phyloP scores from a whole-genome alignment of 30 jellyfish, hydroid and myxozoan species.

The Nemopilema nomurai region DNA sequence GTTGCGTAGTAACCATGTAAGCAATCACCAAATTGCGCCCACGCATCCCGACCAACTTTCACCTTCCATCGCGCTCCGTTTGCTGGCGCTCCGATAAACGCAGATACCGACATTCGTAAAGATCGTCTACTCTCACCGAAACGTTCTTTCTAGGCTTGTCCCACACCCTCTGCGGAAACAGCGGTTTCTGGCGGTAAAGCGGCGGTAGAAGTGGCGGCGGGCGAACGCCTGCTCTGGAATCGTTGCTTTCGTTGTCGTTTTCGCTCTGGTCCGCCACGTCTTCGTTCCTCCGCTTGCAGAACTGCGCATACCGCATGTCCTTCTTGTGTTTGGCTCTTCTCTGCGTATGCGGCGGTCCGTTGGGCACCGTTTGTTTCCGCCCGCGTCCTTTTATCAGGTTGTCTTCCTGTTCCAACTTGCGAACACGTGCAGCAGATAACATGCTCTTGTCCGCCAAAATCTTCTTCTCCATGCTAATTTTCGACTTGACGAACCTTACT shows the following conservation, averaged over 20 bases:
- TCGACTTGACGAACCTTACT: constrained; percentile 53
- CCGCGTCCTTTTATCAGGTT: constrained; percentile 45
- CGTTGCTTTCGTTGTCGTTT: constrained; percentile 35
- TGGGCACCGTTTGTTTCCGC: constrained; percentile 33
- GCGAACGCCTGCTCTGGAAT: neutral
- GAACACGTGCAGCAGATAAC: constrained; percentile 51
- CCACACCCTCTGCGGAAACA: constrained; percentile 22
- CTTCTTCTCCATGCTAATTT: constrained; percentile 64
- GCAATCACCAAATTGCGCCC: neutral
- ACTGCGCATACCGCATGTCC: constrained; percentile 12
- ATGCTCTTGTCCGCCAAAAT: constrained; percentile 49
- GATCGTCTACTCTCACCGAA: constrained; percentile 56
- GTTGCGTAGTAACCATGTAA: no score
- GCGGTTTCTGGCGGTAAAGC: constrained; percentile 51
- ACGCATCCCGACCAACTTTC: neutral
- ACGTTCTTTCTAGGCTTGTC: constrained; percentile 7
- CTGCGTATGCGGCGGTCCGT: constrained; percentile 65
- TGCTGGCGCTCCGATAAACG: constrained; percentile 66
- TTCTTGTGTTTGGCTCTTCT: constrained; percentile 43
- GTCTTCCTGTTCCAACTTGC: constrained; percentile 62
- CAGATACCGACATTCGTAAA: constrained; percentile 62
- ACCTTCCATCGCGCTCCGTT: constrained; percentile 22
- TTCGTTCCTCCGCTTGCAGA: neutral
- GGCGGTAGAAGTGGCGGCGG: constrained; percentile 71
- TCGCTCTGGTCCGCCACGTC: constrained; percentile 13